A percentile compares a stretch with the other conserved stretches of the same genome.
These are phyloP conservation scores for Phalacrocorax brasilianus DNA, from an alignment of 2,113 vertebrate species.

Conservation along the genomic window DNA sequence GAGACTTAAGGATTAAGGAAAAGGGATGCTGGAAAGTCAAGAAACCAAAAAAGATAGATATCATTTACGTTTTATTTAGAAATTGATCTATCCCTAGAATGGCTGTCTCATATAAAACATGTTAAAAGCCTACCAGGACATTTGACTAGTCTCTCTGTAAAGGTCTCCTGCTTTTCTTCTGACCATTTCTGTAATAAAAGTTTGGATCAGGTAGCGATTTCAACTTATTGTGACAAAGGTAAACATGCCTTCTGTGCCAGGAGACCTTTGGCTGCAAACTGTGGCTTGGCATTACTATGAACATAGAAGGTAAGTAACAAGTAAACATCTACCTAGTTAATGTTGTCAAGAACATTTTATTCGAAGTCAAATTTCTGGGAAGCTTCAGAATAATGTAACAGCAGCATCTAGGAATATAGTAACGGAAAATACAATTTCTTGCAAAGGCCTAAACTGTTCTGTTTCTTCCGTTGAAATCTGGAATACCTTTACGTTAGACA, in stretches of 20 bases:
- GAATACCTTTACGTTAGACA: not conserved
- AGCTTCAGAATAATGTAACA: not conserved
- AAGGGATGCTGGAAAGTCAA: not conserved
- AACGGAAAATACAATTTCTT: not conserved
- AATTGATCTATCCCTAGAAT: not conserved
- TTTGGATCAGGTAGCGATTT: not conserved
- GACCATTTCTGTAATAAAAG: not conserved
- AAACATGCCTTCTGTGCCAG: not conserved
- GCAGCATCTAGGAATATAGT: not conserved
- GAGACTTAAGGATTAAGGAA: not conserved
- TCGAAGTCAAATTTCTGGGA: not conserved
- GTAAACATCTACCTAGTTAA: not conserved
- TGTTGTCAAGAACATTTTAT: not conserved
- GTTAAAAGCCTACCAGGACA: not conserved
- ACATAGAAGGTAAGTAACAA: not conserved
- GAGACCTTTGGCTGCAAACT: not conserved
- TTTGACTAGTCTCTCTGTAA: not conserved
- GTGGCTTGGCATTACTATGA: not conserved
- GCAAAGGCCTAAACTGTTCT: not conserved
- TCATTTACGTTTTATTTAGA: not conserved
- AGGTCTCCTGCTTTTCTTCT: not conserved
- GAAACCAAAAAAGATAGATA: not conserved
- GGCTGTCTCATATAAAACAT: not conserved
- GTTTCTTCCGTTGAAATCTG: not conserved
- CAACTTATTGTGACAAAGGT: not conserved